These are phyloP conservation scores for Seriola quinqueradiata DNA, from an alignment of 2,113 vertebrate genomes.

Conservation along the genomic window DNA sequence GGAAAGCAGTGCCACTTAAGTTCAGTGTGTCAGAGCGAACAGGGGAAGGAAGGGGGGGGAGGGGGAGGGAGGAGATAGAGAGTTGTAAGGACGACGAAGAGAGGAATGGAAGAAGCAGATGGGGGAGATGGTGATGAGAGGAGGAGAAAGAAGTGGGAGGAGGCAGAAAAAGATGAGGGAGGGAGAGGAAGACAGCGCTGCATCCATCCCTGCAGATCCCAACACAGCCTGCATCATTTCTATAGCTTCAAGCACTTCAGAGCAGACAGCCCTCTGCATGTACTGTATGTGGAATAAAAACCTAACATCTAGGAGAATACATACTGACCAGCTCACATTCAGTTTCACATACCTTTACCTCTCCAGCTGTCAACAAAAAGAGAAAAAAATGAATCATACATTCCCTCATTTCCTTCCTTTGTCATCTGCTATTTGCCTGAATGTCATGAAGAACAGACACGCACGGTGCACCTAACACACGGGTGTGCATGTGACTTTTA, in stretches of 20 bases:
- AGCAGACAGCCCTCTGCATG: not conserved
- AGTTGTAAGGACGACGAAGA: conserved; percentile 33
- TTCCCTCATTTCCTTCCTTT: not conserved
- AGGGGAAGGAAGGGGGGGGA: conserved; percentile 15
- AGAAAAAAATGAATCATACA: not conserved
- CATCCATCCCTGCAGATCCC: conserved; percentile 41
- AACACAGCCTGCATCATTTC: conserved; percentile 45
- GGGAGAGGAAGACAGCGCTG: conserved; percentile 19
- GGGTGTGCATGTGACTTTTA: too few relatives aligned
- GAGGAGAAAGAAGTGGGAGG: conserved; percentile 12
- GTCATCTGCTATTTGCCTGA: conserved; percentile 9
- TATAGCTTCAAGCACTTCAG: not conserved
- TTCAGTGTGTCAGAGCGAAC: conserved; percentile 84
- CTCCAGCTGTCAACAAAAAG: not conserved
- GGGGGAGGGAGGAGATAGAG: conserved; percentile 5
- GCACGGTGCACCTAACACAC: too few relatives aligned
- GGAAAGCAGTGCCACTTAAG: conserved; percentile 83
- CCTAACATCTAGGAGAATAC: conserved; percentile 2
- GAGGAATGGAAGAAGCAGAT: not conserved
- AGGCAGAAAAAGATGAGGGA: not conserved
- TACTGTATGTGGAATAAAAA: not conserved
- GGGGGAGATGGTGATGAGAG: conserved; percentile 15
- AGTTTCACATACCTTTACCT: conserved; percentile 1
- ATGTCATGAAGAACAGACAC: not conserved
- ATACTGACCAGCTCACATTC: conserved; percentile 11